Evolutionary conservation across 2,888 invertebrate genomes (phyloP).

Genomic region (Poecilobothrus nobilitatus): DNA sequence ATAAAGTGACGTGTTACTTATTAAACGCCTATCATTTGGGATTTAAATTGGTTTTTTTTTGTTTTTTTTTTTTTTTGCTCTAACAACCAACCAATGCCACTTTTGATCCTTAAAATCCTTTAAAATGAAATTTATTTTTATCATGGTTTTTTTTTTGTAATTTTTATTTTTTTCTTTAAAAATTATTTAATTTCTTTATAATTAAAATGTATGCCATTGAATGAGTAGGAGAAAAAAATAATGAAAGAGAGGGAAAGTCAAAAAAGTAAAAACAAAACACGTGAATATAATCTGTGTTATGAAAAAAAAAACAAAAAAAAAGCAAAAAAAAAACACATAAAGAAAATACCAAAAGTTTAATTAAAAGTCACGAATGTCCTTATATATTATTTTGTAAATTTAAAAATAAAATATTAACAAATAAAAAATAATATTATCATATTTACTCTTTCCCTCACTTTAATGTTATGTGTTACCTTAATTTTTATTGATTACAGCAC

Average conservation of each 20-base stretch:
- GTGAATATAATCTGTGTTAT: background rate
- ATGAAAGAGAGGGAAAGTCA: no score
- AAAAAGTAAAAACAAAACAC: background rate
- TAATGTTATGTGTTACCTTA: no score
- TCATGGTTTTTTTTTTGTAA: no score
- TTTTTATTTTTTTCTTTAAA: no score
- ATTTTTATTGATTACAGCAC: no score
- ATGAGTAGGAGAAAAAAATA: no score
- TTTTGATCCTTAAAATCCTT: no score
- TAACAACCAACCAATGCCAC: background rate
- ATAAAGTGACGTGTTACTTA: background rate
- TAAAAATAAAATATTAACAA: background rate
- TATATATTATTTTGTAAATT: background rate
- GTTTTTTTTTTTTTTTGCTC: background rate
- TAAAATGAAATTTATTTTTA: no score
- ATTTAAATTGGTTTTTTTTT: background rate
- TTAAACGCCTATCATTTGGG: background rate
- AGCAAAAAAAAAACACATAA: background rate
- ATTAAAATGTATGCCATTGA: no score
- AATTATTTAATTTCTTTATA: no score
- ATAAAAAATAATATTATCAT: no score
- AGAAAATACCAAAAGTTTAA: background rate
- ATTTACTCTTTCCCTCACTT: no score
- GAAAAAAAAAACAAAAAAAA: background rate
- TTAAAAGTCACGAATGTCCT: conserved; percentile 4